A percentile compares a stretch with the other conserved stretches of the same genome.
Conservation (phyloP, 2,888 invertebrate species). For the Sesia bembeciformis region DNA sequence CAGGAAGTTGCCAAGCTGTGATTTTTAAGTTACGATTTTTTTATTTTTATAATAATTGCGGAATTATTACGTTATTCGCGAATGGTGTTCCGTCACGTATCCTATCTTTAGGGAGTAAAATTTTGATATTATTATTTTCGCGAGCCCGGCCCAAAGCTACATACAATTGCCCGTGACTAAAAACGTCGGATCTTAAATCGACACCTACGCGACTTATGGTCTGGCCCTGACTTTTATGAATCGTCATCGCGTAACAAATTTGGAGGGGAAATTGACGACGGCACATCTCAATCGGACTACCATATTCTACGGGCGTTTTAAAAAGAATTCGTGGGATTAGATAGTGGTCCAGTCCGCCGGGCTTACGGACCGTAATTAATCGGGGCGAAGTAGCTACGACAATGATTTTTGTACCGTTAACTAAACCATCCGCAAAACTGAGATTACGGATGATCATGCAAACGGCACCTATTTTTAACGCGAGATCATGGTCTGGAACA, state of each 20-base stretch:
- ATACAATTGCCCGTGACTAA: constrained; percentile 6
- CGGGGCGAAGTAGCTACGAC: constrained; percentile 3
- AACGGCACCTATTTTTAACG: constrained; percentile 3
- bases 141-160: constrained; percentile 3
- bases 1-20: too few species aligned
- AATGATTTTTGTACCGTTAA: constrained; percentile 8
- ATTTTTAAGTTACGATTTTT: too few species aligned
- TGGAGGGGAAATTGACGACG: constrained; percentile 8
- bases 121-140: not conserved
- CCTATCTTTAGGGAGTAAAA: not conserved
- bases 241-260: constrained; percentile 8
- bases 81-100: not conserved
- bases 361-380: constrained; percentile 6
- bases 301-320: not conserved
- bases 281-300: constrained; percentile 1
- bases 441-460: constrained; percentile 8
- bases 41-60: not conserved
- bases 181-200: constrained; percentile 6
- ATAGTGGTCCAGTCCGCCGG: constrained; percentile 1
- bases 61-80: not conserved
- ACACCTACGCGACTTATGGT: constrained; percentile 7
- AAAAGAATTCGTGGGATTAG: constrained; percentile 6
- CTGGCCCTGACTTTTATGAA: constrained; percentile 9
- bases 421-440: constrained; percentile 6
- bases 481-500: constrained; percentile 1